Evolutionary conservation across 2,888 invertebrate species (phyloP), one percentile per base, ranked within the genome.

Genomic region (Halictus ligatus): DNA sequence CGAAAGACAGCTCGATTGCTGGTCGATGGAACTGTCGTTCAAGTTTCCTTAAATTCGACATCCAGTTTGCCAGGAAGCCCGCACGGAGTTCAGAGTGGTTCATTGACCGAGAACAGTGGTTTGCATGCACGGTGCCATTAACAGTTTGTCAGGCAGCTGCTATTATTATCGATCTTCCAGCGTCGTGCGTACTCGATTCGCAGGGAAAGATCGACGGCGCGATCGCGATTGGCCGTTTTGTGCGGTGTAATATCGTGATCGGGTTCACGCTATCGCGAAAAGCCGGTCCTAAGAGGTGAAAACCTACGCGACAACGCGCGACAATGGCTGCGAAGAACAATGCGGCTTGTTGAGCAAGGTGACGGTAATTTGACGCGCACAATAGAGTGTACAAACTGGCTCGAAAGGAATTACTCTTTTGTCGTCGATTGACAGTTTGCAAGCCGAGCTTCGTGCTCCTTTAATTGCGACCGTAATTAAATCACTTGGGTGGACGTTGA

Each of bases 271-370:
- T 73, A 8, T 58, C 29, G 46, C 43, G 58, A 67, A 77, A 83
- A 75, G 25, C 75, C 75, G 21, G 50, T 43, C 1, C 29, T 67
- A 74, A 7, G 1, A 12, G 83, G 25, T 67, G 85, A 75, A 89
- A 89, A 85, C 92, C 92, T 90, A 93, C 92, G 89, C 91, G 83
- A 46, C 48, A 72, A 71, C 73, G 67, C 81, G 78, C 83, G 84
- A 88, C 83, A 83, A 89, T 91, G n/a, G 40, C 71, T 40, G 15
- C 78, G 21, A 73, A 80, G 89, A 90, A 92, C 91, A 92, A 91
- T 90, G 73, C 81, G 67, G 79, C 87, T 83, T 83, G 83, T 91
- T 89, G 90, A 89, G 84, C 83, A 87, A 90, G 85, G 79, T 85
- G 87, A 88, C 86, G 84, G 85, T 85, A 88, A 91, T 91, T 91